These are phyloP conservation scores for Pterostichus niger DNA, from an alignment of 2,888 invertebrate species.

Conservation along the genomic window DNA sequence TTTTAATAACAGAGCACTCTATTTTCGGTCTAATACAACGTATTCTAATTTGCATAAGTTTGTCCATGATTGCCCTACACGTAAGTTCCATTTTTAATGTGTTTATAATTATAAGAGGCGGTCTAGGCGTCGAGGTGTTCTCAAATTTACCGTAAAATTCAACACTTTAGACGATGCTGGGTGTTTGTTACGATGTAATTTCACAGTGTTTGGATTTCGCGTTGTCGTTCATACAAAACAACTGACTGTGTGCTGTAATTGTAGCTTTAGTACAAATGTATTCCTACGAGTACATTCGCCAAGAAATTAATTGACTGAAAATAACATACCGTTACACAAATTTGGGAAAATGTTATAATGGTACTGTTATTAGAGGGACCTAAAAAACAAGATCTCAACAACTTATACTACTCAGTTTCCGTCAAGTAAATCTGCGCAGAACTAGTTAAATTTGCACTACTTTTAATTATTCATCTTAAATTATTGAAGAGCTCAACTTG, in stretches of 20 bases:
- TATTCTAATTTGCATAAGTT: conserved; percentile 61
- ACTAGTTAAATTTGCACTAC: no score
- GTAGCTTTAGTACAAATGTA: conserved; percentile 16
- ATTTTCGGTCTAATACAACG: conserved; percentile 61
- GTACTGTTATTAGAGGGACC: no score
- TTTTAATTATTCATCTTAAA: no score
- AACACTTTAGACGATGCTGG: conserved; percentile 30
- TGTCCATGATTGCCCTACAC: conserved; percentile 49
- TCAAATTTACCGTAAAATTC: conserved; percentile 53
- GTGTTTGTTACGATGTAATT: conserved; percentile 33
- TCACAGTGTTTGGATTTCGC: conserved; percentile 47
- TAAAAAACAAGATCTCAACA: no score
- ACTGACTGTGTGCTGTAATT: conserved; percentile 28
- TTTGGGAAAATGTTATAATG: neutral
- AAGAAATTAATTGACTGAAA: conserved; percentile 4
- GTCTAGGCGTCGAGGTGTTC: conserved; percentile 45
- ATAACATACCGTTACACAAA: conserved; percentile 11
- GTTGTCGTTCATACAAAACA: neutral
- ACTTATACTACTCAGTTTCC: no score
- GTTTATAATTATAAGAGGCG: conserved; percentile 55
- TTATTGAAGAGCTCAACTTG: no score
- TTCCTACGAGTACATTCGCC: neutral
- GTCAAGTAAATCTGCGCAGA: no score
- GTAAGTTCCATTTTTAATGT: conserved; percentile 55
- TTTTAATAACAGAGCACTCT: conserved; percentile 63